Evolutionary conservation across 2,113 vertebrate species (phyloP).

Genomic region (Amblyopsis rosae): DNA sequence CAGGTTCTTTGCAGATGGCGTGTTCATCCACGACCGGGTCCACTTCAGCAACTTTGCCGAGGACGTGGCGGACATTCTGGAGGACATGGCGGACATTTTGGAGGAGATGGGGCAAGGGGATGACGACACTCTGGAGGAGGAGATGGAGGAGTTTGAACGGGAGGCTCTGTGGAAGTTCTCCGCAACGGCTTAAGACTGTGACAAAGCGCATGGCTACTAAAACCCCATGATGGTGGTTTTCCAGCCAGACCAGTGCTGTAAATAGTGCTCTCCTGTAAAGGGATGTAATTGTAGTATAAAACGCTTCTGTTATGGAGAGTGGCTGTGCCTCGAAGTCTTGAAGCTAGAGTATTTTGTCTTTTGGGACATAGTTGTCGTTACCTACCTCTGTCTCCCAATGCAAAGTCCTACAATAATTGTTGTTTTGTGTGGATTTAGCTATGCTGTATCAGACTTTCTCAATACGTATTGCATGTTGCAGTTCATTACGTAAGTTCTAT

Average conservation of each 20-base stretch:
- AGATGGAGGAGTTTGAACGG: conserved; percentile 88
- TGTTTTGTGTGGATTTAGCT: conserved; percentile 49
- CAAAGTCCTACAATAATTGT: conserved; percentile 35
- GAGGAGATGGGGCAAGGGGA: conserved; percentile 67
- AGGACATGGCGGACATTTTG: conserved; percentile 85
- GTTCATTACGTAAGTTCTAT: conserved; percentile 35
- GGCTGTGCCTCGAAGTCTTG: conserved; percentile 53
- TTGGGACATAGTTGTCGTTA: conserved; percentile 60
- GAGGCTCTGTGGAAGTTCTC: conserved; percentile 78
- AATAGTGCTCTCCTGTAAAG: conserved; percentile 36
- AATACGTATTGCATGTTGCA: conserved; percentile 55
- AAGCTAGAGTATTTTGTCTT: conserved; percentile 59
- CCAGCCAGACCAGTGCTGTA: conserved; percentile 38
- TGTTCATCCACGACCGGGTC: conserved; percentile 83
- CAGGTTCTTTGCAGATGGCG: conserved; percentile 75
- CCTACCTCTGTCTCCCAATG: conserved; percentile 63
- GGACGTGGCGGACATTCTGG: conserved; percentile 79
- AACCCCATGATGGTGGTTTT: conserved; percentile 39
- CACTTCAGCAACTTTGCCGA: conserved; percentile 83
- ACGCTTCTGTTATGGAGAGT: conserved; percentile 49
- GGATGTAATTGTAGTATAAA: conserved; percentile 55
- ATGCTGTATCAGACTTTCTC: conserved; percentile 41
- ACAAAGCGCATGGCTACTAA: conserved; percentile 11
- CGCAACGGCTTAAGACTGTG: conserved; percentile 36
- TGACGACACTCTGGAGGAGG: conserved; percentile 73